Base-by-base conservation (phyloP, 2,113 vertebrate genomes). In the Sardina pilchardus region DNA sequence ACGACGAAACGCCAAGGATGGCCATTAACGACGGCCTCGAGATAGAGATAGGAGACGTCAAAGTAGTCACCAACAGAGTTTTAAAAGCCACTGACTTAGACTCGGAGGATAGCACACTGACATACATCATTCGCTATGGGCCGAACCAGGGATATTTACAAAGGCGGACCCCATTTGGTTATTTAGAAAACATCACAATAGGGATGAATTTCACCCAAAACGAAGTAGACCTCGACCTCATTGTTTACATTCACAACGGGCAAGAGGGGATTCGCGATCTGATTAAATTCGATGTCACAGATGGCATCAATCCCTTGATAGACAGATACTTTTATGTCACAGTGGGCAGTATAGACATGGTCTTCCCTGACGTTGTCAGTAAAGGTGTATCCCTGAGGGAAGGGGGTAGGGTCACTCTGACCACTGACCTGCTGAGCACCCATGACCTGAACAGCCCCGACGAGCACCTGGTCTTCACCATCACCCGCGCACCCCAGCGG, bases 261-360 rank as follows among this genome's bases (percentile, higher is more conserved):
- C 96, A 94, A 84, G 96, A 97, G 80, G 97, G 97, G 75, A 92
- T 97, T 75, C 96, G 97, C 16, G 98, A 99, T 92, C 95, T 99
- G 45, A 95, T 99, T 88, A 99, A 99, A 88, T 99, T 99, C 89
- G 98, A 99, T 82, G 97, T 99, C 86, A 99, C 98, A 0, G 98
- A 99, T 88, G 97, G 97, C 67, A 94, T 96, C 84, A 99, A 99
- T 89, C 94, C 96, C 63, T 95, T 99, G 67, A 98, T 99, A 83
- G 98, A 99, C 91, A 96, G 98, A 47, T 99, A 99, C 89, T 99
- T 99, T 88, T 99, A 99, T 63, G 94, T 99, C 12, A 97, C 97
- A 0, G 86, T 99, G 19, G 95, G 96, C 30, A 96, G 96, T 56
- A 95, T 97, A 83, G 98, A 99, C 90, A 94, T 96, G 86, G 96